These are phyloP conservation scores for Holotrichia oblita DNA, from an alignment of 1,140 invertebrate species.

Conservation along the genomic window DNA sequence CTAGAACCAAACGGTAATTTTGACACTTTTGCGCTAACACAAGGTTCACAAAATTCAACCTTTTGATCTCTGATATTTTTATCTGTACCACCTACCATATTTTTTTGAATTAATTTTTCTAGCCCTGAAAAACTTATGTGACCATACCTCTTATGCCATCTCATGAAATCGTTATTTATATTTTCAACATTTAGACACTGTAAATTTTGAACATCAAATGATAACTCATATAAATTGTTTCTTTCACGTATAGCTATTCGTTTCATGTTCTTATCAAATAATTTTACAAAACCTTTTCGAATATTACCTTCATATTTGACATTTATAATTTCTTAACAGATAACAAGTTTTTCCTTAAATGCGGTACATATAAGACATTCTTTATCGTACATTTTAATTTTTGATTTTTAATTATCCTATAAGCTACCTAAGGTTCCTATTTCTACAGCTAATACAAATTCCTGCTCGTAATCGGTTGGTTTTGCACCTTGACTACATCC, in stretches of 20 bases:
- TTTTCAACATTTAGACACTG: slow-evolving; percentile 34
- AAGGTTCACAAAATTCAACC: slow-evolving; percentile 45
- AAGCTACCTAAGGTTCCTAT: slow-evolving; percentile 4
- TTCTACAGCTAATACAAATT: slow-evolving; percentile 51
- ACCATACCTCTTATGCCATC: slow-evolving; percentile 40
- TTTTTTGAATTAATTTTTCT: slow-evolving; percentile 32
- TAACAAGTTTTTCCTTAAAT: slow-evolving; percentile 40
- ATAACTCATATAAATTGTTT: slow-evolving; percentile 38
- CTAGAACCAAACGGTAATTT: slow-evolving; percentile 36
- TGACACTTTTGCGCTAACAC: slow-evolving; percentile 42
- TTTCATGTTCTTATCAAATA: slow-evolving; percentile 18
- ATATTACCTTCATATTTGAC: slow-evolving; percentile 31
- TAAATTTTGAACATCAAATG: slow-evolving; percentile 1
- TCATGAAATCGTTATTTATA: slow-evolving; percentile 32
- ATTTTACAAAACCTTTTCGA: slow-evolving; percentile 29
- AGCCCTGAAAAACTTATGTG: slow-evolving; percentile 34
- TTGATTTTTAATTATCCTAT: slow-evolving; percentile 12
- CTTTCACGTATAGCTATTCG: slow-evolving; percentile 32
- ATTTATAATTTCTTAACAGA: slow-evolving; percentile 39
- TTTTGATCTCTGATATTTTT: slow-evolving; percentile 37
- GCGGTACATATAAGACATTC: slow-evolving; percentile 40
- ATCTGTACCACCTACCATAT: slow-evolving; percentile 39
- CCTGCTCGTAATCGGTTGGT: slow-evolving; percentile 45
- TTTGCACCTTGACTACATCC: no score
- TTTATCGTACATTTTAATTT: slow-evolving; percentile 25